Percentiles rank a stretch among this genome's conserved stretches.
Conservation (phyloP, 53 echinoderm and acorn worm genomes). For the Zoroaster sp. region DNA sequence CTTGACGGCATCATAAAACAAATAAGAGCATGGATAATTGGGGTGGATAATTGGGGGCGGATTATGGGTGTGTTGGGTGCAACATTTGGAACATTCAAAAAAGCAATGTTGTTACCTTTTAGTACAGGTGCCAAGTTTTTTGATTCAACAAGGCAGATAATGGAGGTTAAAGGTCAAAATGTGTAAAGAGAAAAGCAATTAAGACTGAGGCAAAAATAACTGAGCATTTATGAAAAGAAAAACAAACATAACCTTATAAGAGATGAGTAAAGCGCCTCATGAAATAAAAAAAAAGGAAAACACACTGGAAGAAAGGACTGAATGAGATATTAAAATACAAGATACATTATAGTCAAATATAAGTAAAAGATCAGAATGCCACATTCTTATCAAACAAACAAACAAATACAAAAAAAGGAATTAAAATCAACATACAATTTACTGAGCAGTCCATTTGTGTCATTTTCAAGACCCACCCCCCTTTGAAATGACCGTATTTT, state of each 20-base stretch:
- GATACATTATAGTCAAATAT: not conserved
- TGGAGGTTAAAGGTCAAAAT: conserved; percentile 7
- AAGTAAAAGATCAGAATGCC: not conserved
- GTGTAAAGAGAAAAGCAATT: conserved; percentile 40
- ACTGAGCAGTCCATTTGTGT: no score
- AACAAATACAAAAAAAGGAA: not conserved
- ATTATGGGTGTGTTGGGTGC: conserved; percentile 22
- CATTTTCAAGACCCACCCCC: no score
- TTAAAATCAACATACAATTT: not conserved
- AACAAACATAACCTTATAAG: not conserved
- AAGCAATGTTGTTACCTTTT: conserved; percentile 40
- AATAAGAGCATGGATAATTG: not conserved
- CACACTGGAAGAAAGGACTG: not conserved
- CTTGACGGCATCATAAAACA: no score
- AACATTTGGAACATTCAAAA: not conserved
- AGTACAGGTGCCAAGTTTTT: conserved; percentile 37
- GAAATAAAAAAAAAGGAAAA: not conserved
- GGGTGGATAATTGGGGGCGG: not conserved
- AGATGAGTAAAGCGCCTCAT: not conserved
- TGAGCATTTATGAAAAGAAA: not conserved
- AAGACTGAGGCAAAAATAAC: conserved; percentile 30
- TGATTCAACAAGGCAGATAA: conserved; percentile 22
- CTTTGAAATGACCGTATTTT: no score
- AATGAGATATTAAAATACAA: not conserved
- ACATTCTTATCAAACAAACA: no score